A percentile compares a stretch with the other conserved stretches of the same genome.
Conservation (phyloP, 2,888 invertebrate species). For the Subacronicta megacephala region DNA sequence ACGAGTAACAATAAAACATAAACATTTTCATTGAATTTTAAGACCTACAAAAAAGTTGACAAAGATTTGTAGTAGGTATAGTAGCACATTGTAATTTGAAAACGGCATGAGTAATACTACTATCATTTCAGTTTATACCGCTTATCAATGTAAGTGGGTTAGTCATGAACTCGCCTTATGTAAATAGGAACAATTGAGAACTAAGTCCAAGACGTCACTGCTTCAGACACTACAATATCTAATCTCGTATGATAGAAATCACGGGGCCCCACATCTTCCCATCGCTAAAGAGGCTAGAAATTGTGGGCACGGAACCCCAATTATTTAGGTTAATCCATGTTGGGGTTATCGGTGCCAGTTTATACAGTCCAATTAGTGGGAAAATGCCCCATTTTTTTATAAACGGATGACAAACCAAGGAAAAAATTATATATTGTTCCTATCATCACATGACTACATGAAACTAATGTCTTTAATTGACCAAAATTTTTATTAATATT, state of each 20-base stretch:
- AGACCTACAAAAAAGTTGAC: neutral
- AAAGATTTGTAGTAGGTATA: neutral
- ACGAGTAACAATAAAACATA: no score
- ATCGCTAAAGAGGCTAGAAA: no score
- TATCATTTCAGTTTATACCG: neutral
- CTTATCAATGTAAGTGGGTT: constrained; percentile 15
- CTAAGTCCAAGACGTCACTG: neutral
- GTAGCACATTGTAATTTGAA: neutral
- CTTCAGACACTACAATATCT: no score
- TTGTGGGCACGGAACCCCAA: no score
- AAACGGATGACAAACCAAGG: no score
- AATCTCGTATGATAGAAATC: no score
- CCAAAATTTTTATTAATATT: neutral
- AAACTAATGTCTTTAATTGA: constrained; percentile 1
- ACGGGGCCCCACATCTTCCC: no score
- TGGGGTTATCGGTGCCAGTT: no score
- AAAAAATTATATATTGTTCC: neutral
- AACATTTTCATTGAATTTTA: no score
- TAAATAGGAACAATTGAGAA: constrained; percentile 3
- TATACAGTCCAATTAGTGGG: no score
- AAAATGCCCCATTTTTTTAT: no score
- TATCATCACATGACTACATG: neutral
- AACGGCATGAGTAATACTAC: constrained; percentile 1
- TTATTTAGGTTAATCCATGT: no score
- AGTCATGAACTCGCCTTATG: constrained; percentile 9